A percentile compares a stretch with the other conserved stretches of the same genome.
Conservation (phyloP, 2,797 vertebrate species). For the Pteronotus mesoamericanus region DNA sequence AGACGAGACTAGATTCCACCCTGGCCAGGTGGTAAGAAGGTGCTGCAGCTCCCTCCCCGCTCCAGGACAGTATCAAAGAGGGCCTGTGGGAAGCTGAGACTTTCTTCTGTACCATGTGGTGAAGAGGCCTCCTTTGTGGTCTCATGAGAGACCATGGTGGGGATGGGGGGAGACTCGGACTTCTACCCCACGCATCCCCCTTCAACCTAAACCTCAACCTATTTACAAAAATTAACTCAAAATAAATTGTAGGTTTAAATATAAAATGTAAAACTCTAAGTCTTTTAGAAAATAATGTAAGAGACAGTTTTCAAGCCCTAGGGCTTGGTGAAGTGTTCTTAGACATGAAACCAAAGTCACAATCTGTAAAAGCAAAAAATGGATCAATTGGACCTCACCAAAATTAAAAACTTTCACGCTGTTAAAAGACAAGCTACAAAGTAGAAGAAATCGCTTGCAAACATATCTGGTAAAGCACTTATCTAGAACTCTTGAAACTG, state of each 20-base stretch:
- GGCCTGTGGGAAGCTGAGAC: background rate
- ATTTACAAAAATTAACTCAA: background rate
- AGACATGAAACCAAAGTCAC: background rate
- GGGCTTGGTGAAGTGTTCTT: background rate
- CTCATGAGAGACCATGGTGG: background rate
- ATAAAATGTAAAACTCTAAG: background rate
- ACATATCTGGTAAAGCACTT: background rate
- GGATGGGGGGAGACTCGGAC: background rate
- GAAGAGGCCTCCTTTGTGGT: background rate
- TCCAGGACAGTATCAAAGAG: background rate
- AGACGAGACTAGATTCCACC: background rate
- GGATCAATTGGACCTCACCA: background rate
- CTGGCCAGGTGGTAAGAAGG: background rate
- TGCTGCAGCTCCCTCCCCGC: too few species aligned
- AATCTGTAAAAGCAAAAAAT: background rate
- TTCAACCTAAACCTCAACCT: background rate
- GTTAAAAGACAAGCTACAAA: background rate
- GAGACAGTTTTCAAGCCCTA: background rate
- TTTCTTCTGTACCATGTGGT: background rate
- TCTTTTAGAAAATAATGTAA: background rate
- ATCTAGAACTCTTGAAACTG: background rate
- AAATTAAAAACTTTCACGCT: background rate
- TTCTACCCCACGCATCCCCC: background rate
- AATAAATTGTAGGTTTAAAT: slow-evolving; percentile 5
- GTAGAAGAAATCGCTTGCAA: background rate